Evolutionary conservation across 2,113 vertebrate genomes (phyloP).

Genomic region (Euleptes europaea): DNA sequence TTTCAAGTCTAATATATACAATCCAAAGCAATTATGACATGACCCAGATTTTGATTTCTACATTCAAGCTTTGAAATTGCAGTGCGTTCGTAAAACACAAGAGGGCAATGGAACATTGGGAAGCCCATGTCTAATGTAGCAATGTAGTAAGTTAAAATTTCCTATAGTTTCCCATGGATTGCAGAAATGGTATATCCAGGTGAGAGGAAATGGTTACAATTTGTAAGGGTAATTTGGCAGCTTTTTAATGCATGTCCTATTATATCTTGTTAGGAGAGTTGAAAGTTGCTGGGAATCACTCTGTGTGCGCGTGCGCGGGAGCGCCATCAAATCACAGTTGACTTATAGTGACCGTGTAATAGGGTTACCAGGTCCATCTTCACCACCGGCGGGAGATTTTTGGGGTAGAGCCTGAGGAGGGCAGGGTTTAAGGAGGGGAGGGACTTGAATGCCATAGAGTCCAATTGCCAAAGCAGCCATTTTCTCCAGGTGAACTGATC

Average conservation of each 20-base stretch:
- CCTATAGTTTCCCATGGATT: not conserved
- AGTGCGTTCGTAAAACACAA: conserved; percentile 15
- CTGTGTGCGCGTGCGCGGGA: too few relatives aligned
- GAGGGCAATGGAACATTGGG: conserved; percentile 23
- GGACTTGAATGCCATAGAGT: too few relatives aligned
- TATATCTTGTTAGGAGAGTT: not conserved
- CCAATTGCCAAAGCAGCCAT: too few relatives aligned
- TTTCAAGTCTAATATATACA: not conserved
- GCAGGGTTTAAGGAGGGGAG: too few relatives aligned
- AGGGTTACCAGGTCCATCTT: too few relatives aligned
- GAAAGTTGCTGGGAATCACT: not conserved
- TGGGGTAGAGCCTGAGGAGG: too few relatives aligned
- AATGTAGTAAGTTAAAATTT: not conserved
- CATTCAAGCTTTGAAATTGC: not conserved
- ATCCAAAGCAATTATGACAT: not conserved
- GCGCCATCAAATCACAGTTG: too few relatives aligned
- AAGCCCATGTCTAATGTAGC: not conserved
- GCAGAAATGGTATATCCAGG: not conserved
- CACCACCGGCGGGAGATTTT: too few relatives aligned
- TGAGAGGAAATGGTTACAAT: not conserved
- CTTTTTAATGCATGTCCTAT: not conserved
- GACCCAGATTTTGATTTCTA: not conserved
- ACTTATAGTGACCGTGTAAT: too few relatives aligned
- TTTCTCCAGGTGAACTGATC: too few relatives aligned
- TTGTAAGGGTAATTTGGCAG: not conserved